phyloP scores from a whole-genome alignment of 2,113 vertebrate species.

The Cricetomys ansorgei region DNA sequence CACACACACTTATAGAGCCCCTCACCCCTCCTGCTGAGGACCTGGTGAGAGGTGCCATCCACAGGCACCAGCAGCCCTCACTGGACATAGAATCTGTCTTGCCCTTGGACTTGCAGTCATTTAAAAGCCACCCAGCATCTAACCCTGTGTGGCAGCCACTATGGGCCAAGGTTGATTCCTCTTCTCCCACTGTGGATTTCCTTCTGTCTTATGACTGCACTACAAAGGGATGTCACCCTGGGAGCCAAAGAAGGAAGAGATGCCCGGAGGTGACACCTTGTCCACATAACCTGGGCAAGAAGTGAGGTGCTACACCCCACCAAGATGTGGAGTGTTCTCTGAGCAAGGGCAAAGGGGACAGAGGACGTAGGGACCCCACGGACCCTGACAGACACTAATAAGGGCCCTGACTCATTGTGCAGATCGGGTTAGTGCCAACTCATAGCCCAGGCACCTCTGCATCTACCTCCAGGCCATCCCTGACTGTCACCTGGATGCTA shows the following conservation, averaged over 20 bases:
- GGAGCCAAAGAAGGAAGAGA: neutral
- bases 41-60: neutral
- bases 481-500: neutral
- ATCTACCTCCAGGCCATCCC: neutral
- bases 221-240: too few relatives aligned
- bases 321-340: neutral
- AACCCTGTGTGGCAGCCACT: too few relatives aligned
- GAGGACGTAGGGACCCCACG: fast-evolving
- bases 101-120: too few relatives aligned
- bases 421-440: fast-evolving
- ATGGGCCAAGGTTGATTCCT: neutral
- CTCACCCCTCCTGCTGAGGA: neutral
- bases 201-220: fast-evolving
- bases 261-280: fast-evolving
- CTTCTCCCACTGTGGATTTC: neutral
- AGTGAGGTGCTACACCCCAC: fast-evolving
- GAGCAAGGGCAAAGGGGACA: neutral
- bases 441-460: neutral
- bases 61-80: neutral
- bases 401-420: fast-evolving
- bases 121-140: neutral
- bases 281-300: neutral
- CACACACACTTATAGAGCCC: neutral
- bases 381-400: fast-evolving
- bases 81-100: neutral